Conservation (phyloP, 2,797 vertebrate species). For the Lagodon rhomboides region DNA sequence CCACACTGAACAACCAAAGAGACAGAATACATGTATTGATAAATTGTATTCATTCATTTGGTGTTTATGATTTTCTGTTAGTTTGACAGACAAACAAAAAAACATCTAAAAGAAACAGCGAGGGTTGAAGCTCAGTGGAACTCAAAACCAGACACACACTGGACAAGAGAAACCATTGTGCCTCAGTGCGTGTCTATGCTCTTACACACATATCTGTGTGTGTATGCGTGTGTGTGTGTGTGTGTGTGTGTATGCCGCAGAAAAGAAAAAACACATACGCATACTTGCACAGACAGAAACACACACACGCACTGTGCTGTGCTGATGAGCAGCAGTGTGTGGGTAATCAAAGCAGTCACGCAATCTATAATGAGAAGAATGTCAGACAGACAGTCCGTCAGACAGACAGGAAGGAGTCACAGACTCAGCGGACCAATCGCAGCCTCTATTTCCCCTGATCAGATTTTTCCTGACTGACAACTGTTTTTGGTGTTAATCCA, state of each 20-base stretch:
- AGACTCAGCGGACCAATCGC: neutral
- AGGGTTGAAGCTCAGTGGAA: slow-evolving; percentile 11
- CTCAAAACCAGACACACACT: slow-evolving; percentile 17
- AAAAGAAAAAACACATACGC: neutral
- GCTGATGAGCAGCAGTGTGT: slow-evolving; percentile 69
- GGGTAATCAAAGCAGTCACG: slow-evolving; percentile 67
- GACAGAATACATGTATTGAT: neutral
- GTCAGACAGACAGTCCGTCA: slow-evolving; percentile 38
- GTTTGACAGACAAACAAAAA: slow-evolving; percentile 6
- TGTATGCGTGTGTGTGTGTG: neutral
- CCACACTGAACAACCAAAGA: neutral
- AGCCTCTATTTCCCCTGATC: neutral
- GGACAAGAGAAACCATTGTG: slow-evolving; percentile 26
- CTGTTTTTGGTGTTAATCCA: neutral
- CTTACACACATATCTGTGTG: neutral
- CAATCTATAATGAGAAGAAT: slow-evolving; percentile 63
- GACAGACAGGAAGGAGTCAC: slow-evolving; percentile 33
- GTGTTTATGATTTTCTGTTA: neutral
- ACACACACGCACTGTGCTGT: slow-evolving; percentile 9
- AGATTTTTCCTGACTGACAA: neutral
- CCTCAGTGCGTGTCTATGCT: slow-evolving; percentile 7
- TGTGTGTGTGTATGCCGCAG: no score
- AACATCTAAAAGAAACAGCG: neutral
- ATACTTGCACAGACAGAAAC: neutral
- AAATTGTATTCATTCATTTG: neutral